Evolutionary conservation across 2,113 vertebrate species (phyloP), one percentile per base, ranked within the genome.

Genomic region (Nycticryphes semicollaris): DNA sequence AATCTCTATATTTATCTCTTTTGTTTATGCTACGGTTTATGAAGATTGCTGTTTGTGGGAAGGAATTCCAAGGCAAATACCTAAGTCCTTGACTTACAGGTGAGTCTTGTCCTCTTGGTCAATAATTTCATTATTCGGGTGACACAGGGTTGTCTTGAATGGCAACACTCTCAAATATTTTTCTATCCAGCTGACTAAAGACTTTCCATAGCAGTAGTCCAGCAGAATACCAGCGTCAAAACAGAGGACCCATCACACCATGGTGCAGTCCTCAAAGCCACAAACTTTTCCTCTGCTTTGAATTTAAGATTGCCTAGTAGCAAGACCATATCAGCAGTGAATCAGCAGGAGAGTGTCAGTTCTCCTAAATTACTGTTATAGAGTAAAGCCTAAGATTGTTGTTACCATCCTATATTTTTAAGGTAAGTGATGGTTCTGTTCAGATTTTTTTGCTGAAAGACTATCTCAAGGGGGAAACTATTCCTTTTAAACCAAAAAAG

Each of bases 341-440:
- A 91, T 95, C 93, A 91, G 87, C 59, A 80, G 75, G 70, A 87
- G 25, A 88, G n/a, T 77, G 76, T 81, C 93, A 78, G 41, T 92
- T 93, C 93, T 90, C 47, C 60, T 80, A 95, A 93, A 93, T 96
- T 92, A 95, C 72, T 90, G 64, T 83, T 86, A 73, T 92, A 91
- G 35, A 89, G 62, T 72, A 89, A 92, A 93, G 72, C 47, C 54
- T 77, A 86, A 90, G 70, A 91, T 66, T 91, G 82, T 63, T 90
- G 59, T 84, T 95, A 69, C 75, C 27, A 74, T 84, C 48, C 82
- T 80, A 28, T 83, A 85, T 91, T 93, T 95, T 96, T 88, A 83
- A 88, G 59, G 78, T 94, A 94, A 97, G 64, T 83, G 79, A 86
- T 10, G 39, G 37, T 60, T 87, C 67, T 54, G 31, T 89, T 85